phyloP scores from a whole-genome alignment of 2,888 invertebrate genomes.

The Fissipunctia ypsillon region DNA sequence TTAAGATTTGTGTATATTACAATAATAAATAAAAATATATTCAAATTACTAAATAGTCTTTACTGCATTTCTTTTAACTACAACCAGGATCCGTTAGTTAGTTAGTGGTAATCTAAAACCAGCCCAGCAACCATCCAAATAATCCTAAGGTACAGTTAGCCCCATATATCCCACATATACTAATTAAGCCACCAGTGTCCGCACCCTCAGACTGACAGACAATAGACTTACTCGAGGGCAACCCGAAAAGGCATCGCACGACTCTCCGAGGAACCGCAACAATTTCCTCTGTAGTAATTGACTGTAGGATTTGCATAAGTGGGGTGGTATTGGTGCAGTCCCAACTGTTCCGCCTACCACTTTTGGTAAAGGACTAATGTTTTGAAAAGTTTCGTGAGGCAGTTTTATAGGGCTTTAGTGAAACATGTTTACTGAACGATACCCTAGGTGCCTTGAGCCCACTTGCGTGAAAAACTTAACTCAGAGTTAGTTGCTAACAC shows the following conservation, averaged over 20 bases:
- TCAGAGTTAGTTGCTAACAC: too few species aligned
- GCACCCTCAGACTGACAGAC: conserved; percentile 72
- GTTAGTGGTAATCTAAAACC: too few species aligned
- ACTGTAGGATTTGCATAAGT: conserved; percentile 84
- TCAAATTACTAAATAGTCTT: too few species aligned
- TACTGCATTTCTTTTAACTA: too few species aligned
- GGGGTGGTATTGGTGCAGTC: conserved; percentile 62
- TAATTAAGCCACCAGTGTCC: conserved; percentile 53
- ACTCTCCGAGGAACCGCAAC: conserved; percentile 71
- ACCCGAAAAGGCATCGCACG: conserved; percentile 85
- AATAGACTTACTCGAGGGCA: conserved; percentile 77
- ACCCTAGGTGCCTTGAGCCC: too few species aligned
- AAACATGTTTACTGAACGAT: background rate
- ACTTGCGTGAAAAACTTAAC: too few species aligned
- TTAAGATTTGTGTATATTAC: too few species aligned
- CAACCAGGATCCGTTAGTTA: too few species aligned
- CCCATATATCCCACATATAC: conserved; percentile 6
- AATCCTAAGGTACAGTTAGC: conserved; percentile 14
- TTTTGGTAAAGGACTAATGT: conserved; percentile 58
- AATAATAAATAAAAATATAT: too few species aligned
- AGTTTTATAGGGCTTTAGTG: conserved; percentile 11
- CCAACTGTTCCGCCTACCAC: conserved; percentile 62
- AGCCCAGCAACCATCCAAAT: too few species aligned
- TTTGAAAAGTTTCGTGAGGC: conserved; percentile 32
- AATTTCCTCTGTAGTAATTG: conserved; percentile 87